phyloP scores from a whole-genome alignment of 2,888 invertebrate species.

The Dynastes tityus region DNA sequence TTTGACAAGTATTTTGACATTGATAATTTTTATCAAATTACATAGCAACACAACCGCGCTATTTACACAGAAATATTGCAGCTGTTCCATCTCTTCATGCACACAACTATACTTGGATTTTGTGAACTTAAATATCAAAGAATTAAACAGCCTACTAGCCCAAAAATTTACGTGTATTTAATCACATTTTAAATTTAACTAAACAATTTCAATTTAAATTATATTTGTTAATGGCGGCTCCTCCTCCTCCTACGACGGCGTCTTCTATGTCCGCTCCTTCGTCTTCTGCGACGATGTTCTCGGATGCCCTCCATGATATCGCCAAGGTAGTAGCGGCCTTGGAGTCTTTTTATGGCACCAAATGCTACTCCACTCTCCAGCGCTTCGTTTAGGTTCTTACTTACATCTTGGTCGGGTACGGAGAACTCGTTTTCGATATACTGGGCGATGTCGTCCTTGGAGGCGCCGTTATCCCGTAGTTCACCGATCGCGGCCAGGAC shows the following conservation, averaged over 20 bases:
- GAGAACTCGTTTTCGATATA: constrained; percentile 58
- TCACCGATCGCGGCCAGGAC: constrained; percentile 59
- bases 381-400: constrained; percentile 56
- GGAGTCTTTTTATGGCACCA: constrained; percentile 58
- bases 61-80: too few relatives aligned
- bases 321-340: constrained; percentile 53
- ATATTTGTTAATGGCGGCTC: neutral
- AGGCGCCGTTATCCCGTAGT: constrained; percentile 57
- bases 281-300: constrained; percentile 17
- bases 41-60: too few relatives aligned
- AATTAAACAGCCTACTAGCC: too few relatives aligned
- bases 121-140: too few relatives aligned
- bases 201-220: neutral
- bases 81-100: too few relatives aligned
- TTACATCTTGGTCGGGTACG: constrained; percentile 56
- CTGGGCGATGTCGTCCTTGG: constrained; percentile 59
- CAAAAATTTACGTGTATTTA: neutral
- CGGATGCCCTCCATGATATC: constrained; percentile 43
- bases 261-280: neutral
- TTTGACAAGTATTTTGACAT: too few relatives aligned
- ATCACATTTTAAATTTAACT: neutral
- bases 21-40: too few relatives aligned
- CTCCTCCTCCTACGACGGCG: constrained; percentile 6
- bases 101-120: too few relatives aligned
- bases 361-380: constrained; percentile 60